Conservation (phyloP, 2,113 vertebrate species). For the Megalops atlanticus region DNA sequence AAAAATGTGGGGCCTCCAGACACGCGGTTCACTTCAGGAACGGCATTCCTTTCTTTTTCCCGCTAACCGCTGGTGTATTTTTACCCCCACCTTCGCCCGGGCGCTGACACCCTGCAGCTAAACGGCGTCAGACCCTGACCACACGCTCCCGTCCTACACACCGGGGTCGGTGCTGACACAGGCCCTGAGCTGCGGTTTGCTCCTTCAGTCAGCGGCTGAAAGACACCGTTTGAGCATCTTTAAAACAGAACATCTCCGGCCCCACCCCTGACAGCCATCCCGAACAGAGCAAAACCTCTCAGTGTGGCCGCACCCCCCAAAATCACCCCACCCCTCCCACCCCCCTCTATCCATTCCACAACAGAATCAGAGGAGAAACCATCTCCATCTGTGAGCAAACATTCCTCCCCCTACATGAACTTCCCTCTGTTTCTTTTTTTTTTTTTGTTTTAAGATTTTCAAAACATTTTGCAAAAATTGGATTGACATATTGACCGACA, state of each 20-base stretch:
- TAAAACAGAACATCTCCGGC: background rate
- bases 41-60: background rate
- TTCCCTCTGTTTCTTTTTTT: no score
- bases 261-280: background rate
- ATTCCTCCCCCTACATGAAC: background rate
- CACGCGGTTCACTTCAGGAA: background rate
- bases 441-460: no score
- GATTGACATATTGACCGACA: background rate
- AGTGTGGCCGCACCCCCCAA: background rate
- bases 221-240: background rate
- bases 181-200: no score
- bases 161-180: background rate
- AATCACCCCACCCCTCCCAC: no score
- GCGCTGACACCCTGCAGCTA: background rate
- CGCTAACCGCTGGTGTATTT: background rate
- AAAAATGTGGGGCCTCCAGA: background rate
- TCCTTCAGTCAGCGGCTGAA: no score
- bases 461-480: no score
- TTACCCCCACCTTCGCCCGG: background rate
- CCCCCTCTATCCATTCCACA: background rate
- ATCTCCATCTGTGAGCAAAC: conserved; percentile 2
- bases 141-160: background rate
- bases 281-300: background rate
- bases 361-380: background rate
- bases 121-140: background rate